These are phyloP conservation scores for Meteorus colon DNA, from an alignment of 2,888 invertebrate species.

Conservation along the genomic window DNA sequence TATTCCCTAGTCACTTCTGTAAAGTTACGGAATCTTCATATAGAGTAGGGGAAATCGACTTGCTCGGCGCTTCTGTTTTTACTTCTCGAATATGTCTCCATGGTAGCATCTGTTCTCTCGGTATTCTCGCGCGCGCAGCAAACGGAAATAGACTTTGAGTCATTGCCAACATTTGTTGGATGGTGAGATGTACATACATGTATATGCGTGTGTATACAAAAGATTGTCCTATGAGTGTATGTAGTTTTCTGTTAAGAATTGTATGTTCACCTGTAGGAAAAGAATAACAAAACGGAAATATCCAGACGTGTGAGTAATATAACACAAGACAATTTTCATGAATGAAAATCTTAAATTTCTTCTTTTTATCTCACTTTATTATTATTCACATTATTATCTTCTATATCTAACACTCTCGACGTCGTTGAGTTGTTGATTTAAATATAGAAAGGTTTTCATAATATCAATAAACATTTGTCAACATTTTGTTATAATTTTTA, in stretches of 20 bases:
- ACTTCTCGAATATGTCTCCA: conserved; percentile 38
- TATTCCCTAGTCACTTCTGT: conserved; percentile 23
- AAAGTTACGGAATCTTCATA: conserved; percentile 20
- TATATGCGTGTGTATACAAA: not conserved
- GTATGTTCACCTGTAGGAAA: not conserved
- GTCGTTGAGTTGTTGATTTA: no score
- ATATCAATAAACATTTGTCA: no score
- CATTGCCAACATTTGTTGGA: conserved; percentile 60
- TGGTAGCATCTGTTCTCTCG: conserved; percentile 51
- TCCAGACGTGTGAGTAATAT: not conserved
- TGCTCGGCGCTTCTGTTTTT: conserved; percentile 31
- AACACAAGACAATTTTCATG: not conserved
- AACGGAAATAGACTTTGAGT: conserved; percentile 65
- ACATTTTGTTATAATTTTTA: no score
- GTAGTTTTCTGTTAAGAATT: not conserved
- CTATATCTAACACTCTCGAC: no score
- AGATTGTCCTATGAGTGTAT: not conserved
- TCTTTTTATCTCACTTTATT: not conserved
- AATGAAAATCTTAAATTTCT: conserved; percentile 8
- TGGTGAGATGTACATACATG: conserved; percentile 37
- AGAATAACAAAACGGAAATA: not conserved
- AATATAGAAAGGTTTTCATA: no score
- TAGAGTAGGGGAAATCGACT: conserved; percentile 12
- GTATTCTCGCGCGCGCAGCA: conserved; percentile 46
- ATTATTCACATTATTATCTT: no score